Conservation (phyloP, 2,797 vertebrate species). For the Falco naumanni region DNA sequence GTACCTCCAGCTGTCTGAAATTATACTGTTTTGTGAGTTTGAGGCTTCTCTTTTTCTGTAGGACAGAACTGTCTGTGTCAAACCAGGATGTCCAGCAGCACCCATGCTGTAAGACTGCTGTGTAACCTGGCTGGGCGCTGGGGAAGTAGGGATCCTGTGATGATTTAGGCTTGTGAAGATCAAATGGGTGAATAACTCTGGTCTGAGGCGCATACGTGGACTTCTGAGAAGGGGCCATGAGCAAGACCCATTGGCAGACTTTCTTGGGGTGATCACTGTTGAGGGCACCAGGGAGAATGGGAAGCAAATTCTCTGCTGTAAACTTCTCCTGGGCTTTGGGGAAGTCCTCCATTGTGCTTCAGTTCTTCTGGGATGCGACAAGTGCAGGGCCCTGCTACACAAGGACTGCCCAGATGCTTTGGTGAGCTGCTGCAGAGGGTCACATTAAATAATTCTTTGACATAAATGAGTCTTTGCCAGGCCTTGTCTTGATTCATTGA, state of each 20-base stretch:
- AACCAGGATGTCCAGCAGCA: neutral
- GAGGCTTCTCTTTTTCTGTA: neutral
- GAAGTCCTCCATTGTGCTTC: neutral
- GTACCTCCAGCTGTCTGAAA: neutral
- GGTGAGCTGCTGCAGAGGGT: neutral
- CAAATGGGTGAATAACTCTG: neutral
- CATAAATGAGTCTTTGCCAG: neutral
- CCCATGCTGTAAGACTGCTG: neutral
- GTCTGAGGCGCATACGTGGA: rapidly evolving
- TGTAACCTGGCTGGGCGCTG: neutral
- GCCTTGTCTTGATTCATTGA: neutral
- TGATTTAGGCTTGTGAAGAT: neutral
- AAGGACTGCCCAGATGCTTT: neutral
- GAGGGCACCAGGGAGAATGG: neutral
- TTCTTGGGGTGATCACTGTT: neutral
- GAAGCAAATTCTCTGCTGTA: neutral
- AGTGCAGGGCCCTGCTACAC: neutral
- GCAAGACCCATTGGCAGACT: neutral
- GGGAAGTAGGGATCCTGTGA: neutral
- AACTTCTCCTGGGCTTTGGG: neutral
- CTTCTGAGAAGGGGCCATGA: neutral
- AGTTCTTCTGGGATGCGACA: rapidly evolving
- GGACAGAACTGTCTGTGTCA: neutral
- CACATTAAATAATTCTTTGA: neutral
- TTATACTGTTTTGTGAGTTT: neutral